Conservation (phyloP, 2,888 invertebrate genomes). For the Protonemura montana region DNA sequence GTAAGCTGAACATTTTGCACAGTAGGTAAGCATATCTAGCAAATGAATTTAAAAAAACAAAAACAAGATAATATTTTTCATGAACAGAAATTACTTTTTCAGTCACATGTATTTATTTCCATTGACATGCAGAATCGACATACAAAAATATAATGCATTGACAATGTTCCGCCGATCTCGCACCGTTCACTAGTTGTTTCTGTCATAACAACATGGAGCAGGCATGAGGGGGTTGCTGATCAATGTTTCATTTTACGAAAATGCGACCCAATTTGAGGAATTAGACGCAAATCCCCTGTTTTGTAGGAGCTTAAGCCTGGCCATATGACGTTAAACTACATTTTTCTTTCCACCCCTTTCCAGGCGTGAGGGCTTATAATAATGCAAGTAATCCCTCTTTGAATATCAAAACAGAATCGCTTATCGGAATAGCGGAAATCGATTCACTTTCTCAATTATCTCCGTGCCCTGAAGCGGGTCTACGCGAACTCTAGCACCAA, state of each 20-base stretch:
- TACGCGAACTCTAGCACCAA: background rate
- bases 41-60: background rate
- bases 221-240: background rate
- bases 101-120: conserved; percentile 29
- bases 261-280: conserved; percentile 7
- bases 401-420: conserved; percentile 12
- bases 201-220: too few species aligned
- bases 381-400: conserved; percentile 12
- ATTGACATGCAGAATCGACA: conserved; percentile 23
- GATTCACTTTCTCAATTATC: background rate
- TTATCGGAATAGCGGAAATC: conserved; percentile 12
- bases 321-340: background rate
- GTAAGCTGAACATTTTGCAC: background rate
- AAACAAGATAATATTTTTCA: background rate
- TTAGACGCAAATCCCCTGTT: background rate
- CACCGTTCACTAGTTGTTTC: background rate
- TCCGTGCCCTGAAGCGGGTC: background rate
- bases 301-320: background rate
- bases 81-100: background rate
- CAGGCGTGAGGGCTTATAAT: background rate
- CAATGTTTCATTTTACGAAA: background rate
- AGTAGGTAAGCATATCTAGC: too few species aligned
- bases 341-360: background rate
- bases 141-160: conserved; percentile 27
- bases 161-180: background rate